Base-by-base conservation (phyloP, 2,797 vertebrate genomes). In the Thunnus albacares region DNA sequence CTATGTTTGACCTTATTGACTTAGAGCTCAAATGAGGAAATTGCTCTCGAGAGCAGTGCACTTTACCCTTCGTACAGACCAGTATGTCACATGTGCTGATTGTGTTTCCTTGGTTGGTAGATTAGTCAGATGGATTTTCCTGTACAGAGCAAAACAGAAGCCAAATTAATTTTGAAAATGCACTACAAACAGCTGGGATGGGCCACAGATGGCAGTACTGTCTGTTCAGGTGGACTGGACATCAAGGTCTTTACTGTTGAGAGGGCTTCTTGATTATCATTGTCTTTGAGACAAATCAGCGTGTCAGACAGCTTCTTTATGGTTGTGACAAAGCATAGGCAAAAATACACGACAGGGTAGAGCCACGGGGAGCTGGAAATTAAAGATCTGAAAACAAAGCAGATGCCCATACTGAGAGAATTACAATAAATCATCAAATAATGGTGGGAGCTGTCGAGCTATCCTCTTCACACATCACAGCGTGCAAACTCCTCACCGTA, bases 1-100 rank as follows among this genome's bases (percentile, higher is more conserved):
- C 80, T 63, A 43, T 70, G 76, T 75, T 90, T 91, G 91, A 93
- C 90, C 92, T 87, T 87, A 80, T 88, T 93, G 90, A 90, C 92
- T 89, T 72, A 24, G 58, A 83, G 60, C 86, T 91, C 57, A 89
- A 88, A 91, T 84, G 82, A 88, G 87, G 78, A 90, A 89, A 92
- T 88, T 85, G 75, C 81, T 87, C 90, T 89, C 77, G 41, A 68
- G 85, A 88, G 83, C n/a, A 4, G 45, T 81, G 85, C 82, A 81
- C 90, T 90, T 90, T 89, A 82, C 17, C 87, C 86, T 74, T 82
- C 41, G 13, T 75, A 82, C 81, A 78, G 82, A 75, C 85, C 87
- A 49, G 57, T 2, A 26, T 52, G 86, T 83, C 76, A 77, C 78
- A 68, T 72, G 65, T 38, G 70, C n/a, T n/a, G 76, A 83, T 76